Conservation (phyloP, 2,113 vertebrate genomes). For the Xiphophorus couchianus region DNA sequence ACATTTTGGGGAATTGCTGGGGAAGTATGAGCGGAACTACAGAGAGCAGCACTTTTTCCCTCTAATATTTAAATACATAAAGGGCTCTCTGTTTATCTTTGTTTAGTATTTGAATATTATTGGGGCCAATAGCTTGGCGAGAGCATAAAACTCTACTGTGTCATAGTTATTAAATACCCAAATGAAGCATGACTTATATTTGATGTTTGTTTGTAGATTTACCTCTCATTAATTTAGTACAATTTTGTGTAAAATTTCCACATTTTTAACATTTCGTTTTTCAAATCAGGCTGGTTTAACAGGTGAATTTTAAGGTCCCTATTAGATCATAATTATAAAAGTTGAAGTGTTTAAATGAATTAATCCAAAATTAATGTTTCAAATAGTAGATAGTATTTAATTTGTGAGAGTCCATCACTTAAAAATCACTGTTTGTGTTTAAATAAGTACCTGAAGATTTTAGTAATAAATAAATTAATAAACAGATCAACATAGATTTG, state of each 20-base stretch:
- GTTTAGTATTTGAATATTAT: slow-evolving; percentile 14
- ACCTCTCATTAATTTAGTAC: too few species aligned
- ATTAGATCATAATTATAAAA: background rate
- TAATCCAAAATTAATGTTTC: background rate
- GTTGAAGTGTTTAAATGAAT: background rate
- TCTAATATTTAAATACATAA: slow-evolving; percentile 2
- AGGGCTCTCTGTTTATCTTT: background rate
- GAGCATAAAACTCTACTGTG: background rate
- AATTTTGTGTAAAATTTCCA: too few species aligned
- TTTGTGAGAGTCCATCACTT: background rate
- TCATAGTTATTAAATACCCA: background rate
- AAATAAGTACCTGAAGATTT: too few species aligned
- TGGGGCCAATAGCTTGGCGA: background rate
- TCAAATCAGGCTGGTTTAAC: background rate
- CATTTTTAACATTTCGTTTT: background rate
- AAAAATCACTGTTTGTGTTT: too few species aligned
- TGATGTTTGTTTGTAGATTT: background rate
- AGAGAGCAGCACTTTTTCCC: background rate
- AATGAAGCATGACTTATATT: background rate
- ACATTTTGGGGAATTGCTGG: background rate
- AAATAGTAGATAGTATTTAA: background rate
- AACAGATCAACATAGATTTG: background rate
- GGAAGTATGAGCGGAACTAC: background rate
- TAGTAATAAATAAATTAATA: background rate
- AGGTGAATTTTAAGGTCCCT: background rate